Evolutionary conservation across 1,140 invertebrate genomes (phyloP), one percentile per base, ranked within the genome.

Genomic region (Rhyacophila brunnea): DNA sequence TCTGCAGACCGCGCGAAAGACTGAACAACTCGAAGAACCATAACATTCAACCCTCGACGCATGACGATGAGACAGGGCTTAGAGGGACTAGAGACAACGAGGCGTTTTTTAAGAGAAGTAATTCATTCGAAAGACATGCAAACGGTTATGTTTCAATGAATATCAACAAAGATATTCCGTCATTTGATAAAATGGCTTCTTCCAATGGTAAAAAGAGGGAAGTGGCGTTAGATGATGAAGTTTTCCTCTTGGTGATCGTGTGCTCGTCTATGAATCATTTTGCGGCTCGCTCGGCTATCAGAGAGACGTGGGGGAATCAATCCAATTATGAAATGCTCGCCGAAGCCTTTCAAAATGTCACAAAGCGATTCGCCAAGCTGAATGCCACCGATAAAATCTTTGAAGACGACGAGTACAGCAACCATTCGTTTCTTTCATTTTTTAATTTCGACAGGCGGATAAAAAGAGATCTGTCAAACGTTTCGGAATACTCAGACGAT

Each of bases 271-370:
- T 88, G 0, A 67, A 68, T 0, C 87, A 92, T 74, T 81, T 87
- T 56, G 80, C 85, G 23, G 78, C 81, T 40, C 75, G 90, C 19
- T 68, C 72, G 42, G 87, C 87, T 9, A 92, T 94, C 57, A 78
- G 92, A 64, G 84, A 90, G 65, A 92, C 91, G 1, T 95, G 91
- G 91, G 91, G 85, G 0, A 85, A 82, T 58, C 80, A 84, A 57
- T 80, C 74, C 43, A 82, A 83, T 64, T 88, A 79, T 68, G 74
- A 66, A 60, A 70, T 66, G 20, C 74, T 74, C 65, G 28, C 68
- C 68, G 57, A 69, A 74, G 64, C 68, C 68, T 67, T 69, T 71
- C 48, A 65, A 58, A 56, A 58, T 43, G 45, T 62, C n/a, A 52
- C 60, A 3, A 19, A 53, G 11, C 13, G 28, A n/a, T 60, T 57